phyloP scores from a whole-genome alignment of 2,888 invertebrate genomes.

The Caenorhabditis macrosperma region DNA sequence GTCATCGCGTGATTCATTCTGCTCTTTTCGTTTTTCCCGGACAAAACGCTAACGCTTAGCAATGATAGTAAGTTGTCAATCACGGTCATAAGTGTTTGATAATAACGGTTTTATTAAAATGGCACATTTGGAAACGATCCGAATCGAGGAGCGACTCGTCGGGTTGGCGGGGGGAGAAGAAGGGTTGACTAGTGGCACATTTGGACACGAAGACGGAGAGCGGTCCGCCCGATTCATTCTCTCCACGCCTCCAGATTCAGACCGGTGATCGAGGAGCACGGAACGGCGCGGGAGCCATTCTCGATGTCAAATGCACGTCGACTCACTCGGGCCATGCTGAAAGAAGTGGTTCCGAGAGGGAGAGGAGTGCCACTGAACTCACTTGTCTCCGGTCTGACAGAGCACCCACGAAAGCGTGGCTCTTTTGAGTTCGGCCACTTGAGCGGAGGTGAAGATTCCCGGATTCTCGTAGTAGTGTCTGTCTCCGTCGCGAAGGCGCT shows the following conservation, averaged over 20 bases:
- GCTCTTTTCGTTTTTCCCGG: neutral
- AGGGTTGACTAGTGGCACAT: slow-evolving; percentile 4
- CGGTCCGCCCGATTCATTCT: slow-evolving; percentile 61
- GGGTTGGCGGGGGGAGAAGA: too few species aligned
- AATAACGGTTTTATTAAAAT: slow-evolving; percentile 35
- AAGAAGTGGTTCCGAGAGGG: too few species aligned
- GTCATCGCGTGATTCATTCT: slow-evolving; percentile 1
- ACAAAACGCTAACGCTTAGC: slow-evolving; percentile 15
- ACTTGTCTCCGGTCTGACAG: slow-evolving; percentile 69
- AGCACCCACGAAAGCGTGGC: slow-evolving; percentile 64
- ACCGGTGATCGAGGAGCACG: slow-evolving; percentile 71
- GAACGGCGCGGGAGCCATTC: slow-evolving; percentile 67
- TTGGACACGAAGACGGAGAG: neutral
- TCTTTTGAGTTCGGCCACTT: slow-evolving; percentile 63
- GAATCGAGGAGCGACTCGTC: slow-evolving; percentile 16
- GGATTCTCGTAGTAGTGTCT: slow-evolving; percentile 76
- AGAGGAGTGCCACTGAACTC: too few species aligned
- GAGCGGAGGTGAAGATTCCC: slow-evolving; percentile 70
- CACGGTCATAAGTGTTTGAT: neutral
- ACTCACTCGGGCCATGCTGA: slow-evolving; percentile 61
- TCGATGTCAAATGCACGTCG: slow-evolving; percentile 65
- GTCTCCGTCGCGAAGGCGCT: slow-evolving; percentile 68
- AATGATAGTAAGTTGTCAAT: slow-evolving; percentile 21
- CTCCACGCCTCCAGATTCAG: slow-evolving; percentile 74
- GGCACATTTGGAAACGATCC: slow-evolving; percentile 32